A percentile compares a stretch with the other conserved stretches of the same genome.
phyloP scores from a whole-genome alignment of 2,113 vertebrate species.

The Vanacampus margaritifer region DNA sequence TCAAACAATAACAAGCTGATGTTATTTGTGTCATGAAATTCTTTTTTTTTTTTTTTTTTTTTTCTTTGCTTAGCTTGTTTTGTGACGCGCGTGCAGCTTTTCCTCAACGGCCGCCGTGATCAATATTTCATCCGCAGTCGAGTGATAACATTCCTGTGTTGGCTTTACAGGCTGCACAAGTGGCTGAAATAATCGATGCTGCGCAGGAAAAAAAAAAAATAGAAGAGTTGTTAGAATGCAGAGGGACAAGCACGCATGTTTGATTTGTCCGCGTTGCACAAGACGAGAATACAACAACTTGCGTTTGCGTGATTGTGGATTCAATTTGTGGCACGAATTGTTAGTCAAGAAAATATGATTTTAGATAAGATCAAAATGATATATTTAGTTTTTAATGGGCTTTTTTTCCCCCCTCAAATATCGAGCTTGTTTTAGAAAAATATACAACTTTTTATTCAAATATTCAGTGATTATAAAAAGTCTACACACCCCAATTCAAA shows the following conservation, averaged over 20 bases:
- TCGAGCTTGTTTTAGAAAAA: no score
- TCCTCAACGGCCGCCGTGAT: background rate
- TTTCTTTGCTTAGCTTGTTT: background rate
- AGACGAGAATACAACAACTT: background rate
- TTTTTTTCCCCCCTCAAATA: no score
- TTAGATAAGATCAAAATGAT: no score
- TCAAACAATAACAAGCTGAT: background rate
- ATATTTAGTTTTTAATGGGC: no score
- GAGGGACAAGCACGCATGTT: background rate
- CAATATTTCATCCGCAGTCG: background rate
- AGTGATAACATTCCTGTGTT: background rate
- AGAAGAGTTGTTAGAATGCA: background rate
- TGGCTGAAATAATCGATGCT: constrained; percentile 6
- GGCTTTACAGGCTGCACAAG: constrained; percentile 1
- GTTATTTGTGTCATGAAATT: background rate
- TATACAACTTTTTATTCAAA: no score
- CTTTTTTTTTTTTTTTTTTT: background rate
- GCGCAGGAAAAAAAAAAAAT: background rate
- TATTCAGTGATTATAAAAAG: no score
- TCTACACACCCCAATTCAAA: no score
- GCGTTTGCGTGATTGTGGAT: background rate
- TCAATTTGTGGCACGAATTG: no score
- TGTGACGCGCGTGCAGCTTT: background rate
- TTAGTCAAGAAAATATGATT: no score
- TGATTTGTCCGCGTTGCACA: background rate